Conservation (phyloP, 2,113 vertebrate species). For the Heliornis fulica region DNA sequence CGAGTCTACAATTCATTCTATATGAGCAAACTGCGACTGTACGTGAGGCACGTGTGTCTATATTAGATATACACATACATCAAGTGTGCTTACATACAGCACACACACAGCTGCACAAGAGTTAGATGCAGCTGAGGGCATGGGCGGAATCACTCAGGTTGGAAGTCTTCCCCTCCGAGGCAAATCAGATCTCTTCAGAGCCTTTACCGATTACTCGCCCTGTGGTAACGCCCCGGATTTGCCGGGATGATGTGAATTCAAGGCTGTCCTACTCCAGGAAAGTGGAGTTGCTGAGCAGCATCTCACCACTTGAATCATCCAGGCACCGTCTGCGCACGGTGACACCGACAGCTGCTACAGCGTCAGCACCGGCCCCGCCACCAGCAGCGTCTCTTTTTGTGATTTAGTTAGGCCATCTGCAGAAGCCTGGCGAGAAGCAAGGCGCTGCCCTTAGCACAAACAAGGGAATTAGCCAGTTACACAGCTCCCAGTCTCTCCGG, state of each 20-base stretch:
- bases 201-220: neutral
- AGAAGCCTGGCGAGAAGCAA: neutral
- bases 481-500: neutral
- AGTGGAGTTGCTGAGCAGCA: fast-evolving
- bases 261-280: neutral
- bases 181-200: neutral
- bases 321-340: fast-evolving
- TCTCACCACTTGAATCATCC: neutral
- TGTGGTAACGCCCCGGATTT: neutral
- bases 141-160: fast-evolving
- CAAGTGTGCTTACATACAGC: fast-evolving
- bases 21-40: fast-evolving
- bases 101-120: fast-evolving
- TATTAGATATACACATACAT: fast-evolving
- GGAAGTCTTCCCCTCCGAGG: neutral
- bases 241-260: fast-evolving
- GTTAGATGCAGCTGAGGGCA: neutral
- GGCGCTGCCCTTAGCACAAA: neutral
- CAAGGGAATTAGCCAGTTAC: neutral
- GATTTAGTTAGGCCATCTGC: neutral
- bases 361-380: neutral
- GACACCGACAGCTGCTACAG: neutral
- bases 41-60: fast-evolving
- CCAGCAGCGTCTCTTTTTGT: neutral
- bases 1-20: fast-evolving